Evolutionary conservation across 2,888 invertebrate species (phyloP), one percentile per base, ranked within the genome.

Genomic region (Temnothorax unifasciatus): DNA sequence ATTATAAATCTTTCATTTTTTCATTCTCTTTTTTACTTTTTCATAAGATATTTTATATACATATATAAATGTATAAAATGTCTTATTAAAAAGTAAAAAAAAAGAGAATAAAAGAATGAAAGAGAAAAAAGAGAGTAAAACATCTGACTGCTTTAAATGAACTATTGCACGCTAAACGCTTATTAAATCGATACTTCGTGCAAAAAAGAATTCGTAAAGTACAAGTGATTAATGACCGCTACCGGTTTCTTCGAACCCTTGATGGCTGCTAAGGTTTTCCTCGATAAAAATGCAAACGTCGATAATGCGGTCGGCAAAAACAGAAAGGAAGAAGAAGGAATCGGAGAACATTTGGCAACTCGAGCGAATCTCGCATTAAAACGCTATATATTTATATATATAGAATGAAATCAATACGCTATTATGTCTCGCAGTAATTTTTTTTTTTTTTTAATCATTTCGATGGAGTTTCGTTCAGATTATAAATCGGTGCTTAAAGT

Each of bases 241-340:
- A 54, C 15, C 11, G 29, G 8, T 29, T 44, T 79, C 3, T 29
- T 68, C 13, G n/a, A 41, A 77, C 3, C 13, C 5, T 13, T 68
- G 8, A 29, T 61, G 44, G n/a, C n/a, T 44, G 44, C 44, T 21
- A 57, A 34, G 79, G 4, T 57, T 79, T 52, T 29, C 6, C 29
- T 11, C 21, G 44, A 71, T 79, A 59, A 79, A 79, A 79, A 71
- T 71, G 79, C 11, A 79, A 79, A 79, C 34, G 18, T 79, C 79
- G 57, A 79, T 79, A 79, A 71, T 71, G 29, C 44, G 57, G 44
- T 18, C 11, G 44, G 18, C 57, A 71, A 71, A 57, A 79, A 71
- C 4, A 47, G 6, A 9, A 6, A 66, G 52, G 3, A 79, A 71
- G 57, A 18, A 15, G 34, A 2, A 11, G 13, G 29, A 57, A 68